A percentile compares a stretch with the other conserved stretches of the same genome.
phyloP scores from a whole-genome alignment of 1,140 invertebrate genomes.

The Leptinotarsa texana region DNA sequence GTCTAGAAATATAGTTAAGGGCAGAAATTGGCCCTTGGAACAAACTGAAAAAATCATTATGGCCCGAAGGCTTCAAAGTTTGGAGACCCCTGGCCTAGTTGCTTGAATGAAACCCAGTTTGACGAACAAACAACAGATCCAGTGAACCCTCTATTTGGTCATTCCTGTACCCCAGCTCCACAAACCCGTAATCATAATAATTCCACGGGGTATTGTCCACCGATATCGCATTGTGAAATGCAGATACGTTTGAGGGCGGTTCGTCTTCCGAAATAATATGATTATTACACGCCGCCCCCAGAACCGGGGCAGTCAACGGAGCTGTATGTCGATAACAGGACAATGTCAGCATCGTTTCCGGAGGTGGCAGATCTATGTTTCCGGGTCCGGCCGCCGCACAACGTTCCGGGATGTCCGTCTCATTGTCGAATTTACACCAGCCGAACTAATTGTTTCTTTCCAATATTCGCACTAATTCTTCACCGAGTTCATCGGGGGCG shows the following conservation, averaged over 20 bases:
- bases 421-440: conserved; percentile 22
- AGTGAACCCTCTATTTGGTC: no score
- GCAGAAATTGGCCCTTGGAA: no score
- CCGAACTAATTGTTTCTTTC: conserved; percentile 22
- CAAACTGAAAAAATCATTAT: no score
- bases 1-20: no score
- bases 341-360: conserved; percentile 24
- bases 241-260: conserved; percentile 19
- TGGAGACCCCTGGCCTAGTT: no score
- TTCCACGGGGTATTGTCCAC: background rate
- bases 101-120: no score
- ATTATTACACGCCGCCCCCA: conserved; percentile 23
- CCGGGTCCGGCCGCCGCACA: conserved; percentile 14
- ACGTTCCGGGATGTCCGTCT: conserved; percentile 22
- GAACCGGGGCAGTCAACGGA: background rate
- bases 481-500: background rate
- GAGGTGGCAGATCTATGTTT: conserved; percentile 26
- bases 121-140: no score
- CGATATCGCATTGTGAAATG: conserved; percentile 18
- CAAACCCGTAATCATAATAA: background rate
- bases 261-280: conserved; percentile 29
- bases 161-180: background rate
- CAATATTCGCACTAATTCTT: background rate
- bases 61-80: no score
- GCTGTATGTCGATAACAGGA: conserved; percentile 26